Base-by-base conservation (phyloP, 2,888 invertebrate genomes). In the Eupithecia vulgata region DNA sequence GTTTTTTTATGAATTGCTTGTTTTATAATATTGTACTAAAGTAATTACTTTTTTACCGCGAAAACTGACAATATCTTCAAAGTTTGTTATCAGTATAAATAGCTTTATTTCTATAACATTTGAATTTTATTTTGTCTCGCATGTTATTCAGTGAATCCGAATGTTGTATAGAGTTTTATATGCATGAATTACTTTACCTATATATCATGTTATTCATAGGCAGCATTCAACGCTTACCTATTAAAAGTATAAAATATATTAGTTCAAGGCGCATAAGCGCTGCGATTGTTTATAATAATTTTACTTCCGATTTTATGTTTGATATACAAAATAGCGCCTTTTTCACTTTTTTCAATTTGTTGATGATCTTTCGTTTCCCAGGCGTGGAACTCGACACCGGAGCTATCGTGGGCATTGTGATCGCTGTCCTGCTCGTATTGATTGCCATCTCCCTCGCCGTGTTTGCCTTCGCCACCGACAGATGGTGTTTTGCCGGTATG, bases 401-500 rank as follows among this genome's bases (percentile, higher is more conserved):
- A 61, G 96, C 96, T 8, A 97, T 98, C 76, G 96, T 97, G 69
- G 97, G 97, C 71, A 97, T 97, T 79, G 96, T 97, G 21, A 95
- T 97, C 4, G 97, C 96, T 2, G 95, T 97, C 13, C 91, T 97
- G 75, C 91, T 97, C 52, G 89, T 97, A 0, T 90, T 97, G 21
- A 92, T 96, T 34, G 91, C 95, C 35, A 88, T 96, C 7, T 95
- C 95, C 84, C 91, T 97, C 79, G 89, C 96, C 68, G 96, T 97
- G 76, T 96, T 97, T 85, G 97, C 98, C 68, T 96, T 97, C 82
- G 96, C 96, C 76, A 97, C 97, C 76, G 97, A 97, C 84, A 95
- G 97, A 89, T 97, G 97, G 97, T 98, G 97, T 93, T 98, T 98
- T 90, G 97, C 96, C 90, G 97, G 97, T 97, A 92, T 96, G 97